Evolutionary conservation across 2,113 vertebrate species (phyloP).

Genomic region (Enhydra lutris): DNA sequence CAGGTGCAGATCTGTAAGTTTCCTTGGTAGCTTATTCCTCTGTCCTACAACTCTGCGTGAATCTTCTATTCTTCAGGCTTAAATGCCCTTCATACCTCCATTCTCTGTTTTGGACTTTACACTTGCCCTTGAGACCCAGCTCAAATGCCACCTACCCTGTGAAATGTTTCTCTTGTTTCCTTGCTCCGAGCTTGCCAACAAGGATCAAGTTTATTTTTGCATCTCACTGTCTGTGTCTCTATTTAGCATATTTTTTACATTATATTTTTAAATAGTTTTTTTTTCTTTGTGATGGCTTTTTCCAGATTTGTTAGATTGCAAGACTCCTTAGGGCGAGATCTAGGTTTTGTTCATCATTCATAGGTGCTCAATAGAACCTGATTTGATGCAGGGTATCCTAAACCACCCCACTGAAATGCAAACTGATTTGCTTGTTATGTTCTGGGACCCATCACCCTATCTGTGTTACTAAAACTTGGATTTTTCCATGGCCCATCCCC

Average conservation of each 20-base stretch:
- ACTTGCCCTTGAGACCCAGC: neutral
- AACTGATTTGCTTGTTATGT: neutral
- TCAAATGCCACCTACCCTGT: neutral
- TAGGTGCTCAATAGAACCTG: neutral
- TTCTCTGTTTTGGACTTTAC: neutral
- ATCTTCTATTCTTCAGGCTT: neutral
- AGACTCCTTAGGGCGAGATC: neutral
- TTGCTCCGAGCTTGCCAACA: neutral
- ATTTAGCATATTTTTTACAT: neutral
- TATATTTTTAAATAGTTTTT: neutral
- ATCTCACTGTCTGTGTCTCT: neutral
- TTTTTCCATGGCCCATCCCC: too few species aligned
- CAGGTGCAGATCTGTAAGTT: too few species aligned
- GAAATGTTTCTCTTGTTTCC: neutral
- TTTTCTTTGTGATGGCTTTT: neutral
- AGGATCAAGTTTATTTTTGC: neutral
- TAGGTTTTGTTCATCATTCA: neutral
- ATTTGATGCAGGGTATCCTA: neutral
- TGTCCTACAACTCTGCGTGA: neutral
- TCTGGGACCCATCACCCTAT: neutral
- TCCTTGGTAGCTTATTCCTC: neutral
- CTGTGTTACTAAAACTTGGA: neutral
- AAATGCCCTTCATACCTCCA: rapidly evolving
- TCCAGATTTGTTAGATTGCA: neutral
- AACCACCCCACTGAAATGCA: neutral